Conservation (phyloP, 2,797 vertebrate species). For the Sparus aurata region DNA sequence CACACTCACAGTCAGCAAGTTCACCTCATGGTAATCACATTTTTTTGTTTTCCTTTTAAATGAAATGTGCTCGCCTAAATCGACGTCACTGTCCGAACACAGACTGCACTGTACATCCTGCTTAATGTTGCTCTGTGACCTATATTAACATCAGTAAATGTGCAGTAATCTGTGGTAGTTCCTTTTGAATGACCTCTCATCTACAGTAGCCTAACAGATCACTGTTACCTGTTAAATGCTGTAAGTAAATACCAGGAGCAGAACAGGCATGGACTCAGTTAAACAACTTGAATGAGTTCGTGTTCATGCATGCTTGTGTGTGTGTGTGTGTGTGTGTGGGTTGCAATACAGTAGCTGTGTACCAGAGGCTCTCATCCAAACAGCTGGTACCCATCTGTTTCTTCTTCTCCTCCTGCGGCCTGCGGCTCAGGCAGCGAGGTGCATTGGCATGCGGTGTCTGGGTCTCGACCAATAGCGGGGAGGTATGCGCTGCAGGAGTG, state of each 20-base stretch:
- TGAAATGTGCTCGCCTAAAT: not conserved
- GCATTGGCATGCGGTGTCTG: slow-evolving; percentile 82
- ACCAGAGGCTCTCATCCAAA: slow-evolving; percentile 79
- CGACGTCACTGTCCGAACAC: not conserved
- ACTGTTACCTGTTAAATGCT: slow-evolving; percentile 44
- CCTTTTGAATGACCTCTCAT: slow-evolving; percentile 13
- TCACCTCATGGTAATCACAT: slow-evolving; percentile 46
- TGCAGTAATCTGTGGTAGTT: not conserved
- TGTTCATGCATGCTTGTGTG: slow-evolving; percentile 45
- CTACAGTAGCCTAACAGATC: slow-evolving; percentile 22
- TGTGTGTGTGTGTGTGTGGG: slow-evolving; percentile 64
- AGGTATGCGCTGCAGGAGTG: slow-evolving; percentile 73
- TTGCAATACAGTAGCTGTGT: slow-evolving; percentile 83
- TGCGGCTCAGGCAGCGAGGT: slow-evolving; percentile 79
- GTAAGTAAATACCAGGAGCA: slow-evolving; percentile 44
- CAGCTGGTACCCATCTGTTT: slow-evolving; percentile 87
- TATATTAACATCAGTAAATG: slow-evolving; percentile 14
- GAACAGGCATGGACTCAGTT: slow-evolving; percentile 41
- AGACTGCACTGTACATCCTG: not conserved
- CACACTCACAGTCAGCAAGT: slow-evolving; percentile 42
- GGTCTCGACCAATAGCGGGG: slow-evolving; percentile 74
- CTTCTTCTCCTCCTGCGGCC: slow-evolving; percentile 79
- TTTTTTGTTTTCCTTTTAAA: not conserved
- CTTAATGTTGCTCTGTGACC: not conserved
- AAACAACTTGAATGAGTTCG: slow-evolving; percentile 59